Evolutionary conservation across 2,113 vertebrate genomes (phyloP), one percentile per base, ranked within the genome.

Genomic region (Morone chrysops): DNA sequence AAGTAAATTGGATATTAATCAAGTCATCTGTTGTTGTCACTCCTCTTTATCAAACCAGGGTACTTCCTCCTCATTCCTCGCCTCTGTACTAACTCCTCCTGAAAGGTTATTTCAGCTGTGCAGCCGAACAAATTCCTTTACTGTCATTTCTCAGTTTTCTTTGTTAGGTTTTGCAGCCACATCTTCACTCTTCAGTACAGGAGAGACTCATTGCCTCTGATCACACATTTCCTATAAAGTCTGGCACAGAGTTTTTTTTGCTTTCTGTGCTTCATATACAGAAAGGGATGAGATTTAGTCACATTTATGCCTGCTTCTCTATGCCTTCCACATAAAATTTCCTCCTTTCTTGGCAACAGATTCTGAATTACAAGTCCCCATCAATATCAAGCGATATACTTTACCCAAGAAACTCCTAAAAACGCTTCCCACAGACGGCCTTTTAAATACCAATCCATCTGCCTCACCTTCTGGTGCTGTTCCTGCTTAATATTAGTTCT

Each of bases 51-150:
- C 74, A 12, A 47, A 54, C 72, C 71, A 0, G 22, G 14, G 18
- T 4, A 0, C 45, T 50, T 70, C 51, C 69, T 53, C 31, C n/a
- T 74, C 57, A 10, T 68, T 20, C 36, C 67, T 38, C 8, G 8
- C 50, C 54, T 67, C 47, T 2, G 6, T 59, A 59, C 41, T 67
- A 54, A 71, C 75, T 4, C 11, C 53, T 11, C 17, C 56, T 87
- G 81, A 84, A 31, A 74, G 80, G 70, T 79, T 56, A 62, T 82
- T 86, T 79, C 70, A 80, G 67, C 68, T 7, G 47, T 25, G 68
- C 68, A 36, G 73, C 43, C 2, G 1, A 57, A 75, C 78, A 67
- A 22, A 78, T 70, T 36, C 11, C 62, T 56, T 10, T 0, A 8
- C 61, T 22, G n/a, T 72, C 40, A 2, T 16, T 56, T 36, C 65